Evolutionary conservation across 2,797 vertebrate species (phyloP).

Genomic region (Prunella strophiata): DNA sequence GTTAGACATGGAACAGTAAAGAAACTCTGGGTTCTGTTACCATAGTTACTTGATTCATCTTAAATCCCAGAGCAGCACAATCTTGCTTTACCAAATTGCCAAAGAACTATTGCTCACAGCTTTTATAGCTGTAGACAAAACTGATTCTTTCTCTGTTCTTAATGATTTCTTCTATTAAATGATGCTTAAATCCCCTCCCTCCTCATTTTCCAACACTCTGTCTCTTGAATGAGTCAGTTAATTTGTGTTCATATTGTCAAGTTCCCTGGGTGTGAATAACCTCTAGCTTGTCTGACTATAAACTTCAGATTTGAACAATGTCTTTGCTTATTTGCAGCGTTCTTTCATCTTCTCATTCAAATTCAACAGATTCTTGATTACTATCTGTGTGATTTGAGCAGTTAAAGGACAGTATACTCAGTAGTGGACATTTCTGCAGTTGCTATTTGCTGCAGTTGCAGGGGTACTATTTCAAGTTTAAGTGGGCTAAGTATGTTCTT

Average conservation of each 20-base stretch:
- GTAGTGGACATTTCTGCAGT: constrained; percentile 56
- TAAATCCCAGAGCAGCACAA: not conserved
- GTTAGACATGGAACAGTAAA: constrained; percentile 30
- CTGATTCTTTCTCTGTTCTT: not conserved
- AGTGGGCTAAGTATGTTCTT: constrained; percentile 79
- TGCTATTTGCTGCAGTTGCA: constrained; percentile 59
- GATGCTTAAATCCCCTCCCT: not conserved
- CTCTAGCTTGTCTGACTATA: constrained; percentile 14
- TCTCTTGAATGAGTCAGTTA: constrained; percentile 10
- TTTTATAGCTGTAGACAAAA: constrained; percentile 1
- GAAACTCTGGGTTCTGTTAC: constrained; percentile 19
- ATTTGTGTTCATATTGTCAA: not conserved
- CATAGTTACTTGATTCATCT: not conserved
- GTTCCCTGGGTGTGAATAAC: constrained; percentile 70
- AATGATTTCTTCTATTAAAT: not conserved
- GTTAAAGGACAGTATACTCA: constrained; percentile 23
- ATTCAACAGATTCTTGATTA: constrained; percentile 4
- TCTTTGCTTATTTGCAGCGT: not conserved
- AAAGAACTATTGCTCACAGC: not conserved
- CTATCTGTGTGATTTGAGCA: not conserved
- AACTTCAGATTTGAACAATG: not conserved
- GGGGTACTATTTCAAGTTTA: constrained; percentile 57
- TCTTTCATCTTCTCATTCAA: constrained; percentile 34
- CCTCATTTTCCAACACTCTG: not conserved
- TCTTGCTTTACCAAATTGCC: not conserved